Conservation (phyloP, 2,888 invertebrate species). For the Leucania comma region DNA sequence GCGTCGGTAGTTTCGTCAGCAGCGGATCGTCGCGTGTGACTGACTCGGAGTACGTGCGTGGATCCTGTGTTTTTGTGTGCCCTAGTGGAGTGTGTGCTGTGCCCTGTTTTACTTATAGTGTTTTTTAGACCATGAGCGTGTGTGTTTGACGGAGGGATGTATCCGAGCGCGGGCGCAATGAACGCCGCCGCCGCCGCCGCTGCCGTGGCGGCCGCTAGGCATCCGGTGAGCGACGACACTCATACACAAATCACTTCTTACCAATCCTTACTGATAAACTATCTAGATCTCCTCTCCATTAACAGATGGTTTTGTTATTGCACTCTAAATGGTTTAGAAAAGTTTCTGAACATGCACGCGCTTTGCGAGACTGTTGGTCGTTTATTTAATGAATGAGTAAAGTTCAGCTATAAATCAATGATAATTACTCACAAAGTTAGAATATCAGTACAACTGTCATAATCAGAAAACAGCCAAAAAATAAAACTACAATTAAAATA, state of each 20-base stretch:
- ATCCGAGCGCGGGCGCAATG: conserved; percentile 95
- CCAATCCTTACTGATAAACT: conserved; percentile 28
- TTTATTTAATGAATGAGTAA: not conserved
- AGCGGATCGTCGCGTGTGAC: conserved; percentile 82
- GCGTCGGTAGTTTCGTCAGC: conserved; percentile 61
- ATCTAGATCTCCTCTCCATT: conserved; percentile 17
- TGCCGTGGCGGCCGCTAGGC: conserved; percentile 95
- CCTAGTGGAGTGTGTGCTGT: conserved; percentile 87
- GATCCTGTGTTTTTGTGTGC: conserved; percentile 81
- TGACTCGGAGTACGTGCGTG: conserved; percentile 78
- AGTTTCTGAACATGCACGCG: conserved; percentile 20
- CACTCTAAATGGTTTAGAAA: conserved; percentile 2
- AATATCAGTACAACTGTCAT: not conserved
- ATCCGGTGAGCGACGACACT: conserved; percentile 93
- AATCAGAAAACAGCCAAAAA: not conserved
- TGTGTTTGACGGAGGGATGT: conserved; percentile 93
- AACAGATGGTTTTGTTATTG: conserved; percentile 22
- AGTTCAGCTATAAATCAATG: not conserved
- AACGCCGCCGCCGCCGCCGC: conserved; percentile 96
- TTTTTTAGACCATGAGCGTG: conserved; percentile 83
- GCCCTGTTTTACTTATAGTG: conserved; percentile 79
- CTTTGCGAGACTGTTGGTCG: not conserved
- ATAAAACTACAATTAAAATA: not conserved
- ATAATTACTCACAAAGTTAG: not conserved
- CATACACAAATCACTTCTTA: conserved; percentile 35